A percentile compares a stretch with the other conserved stretches of the same genome.
These are phyloP conservation scores for Amblyjoppa fuscipennis DNA, from an alignment of 2,888 invertebrate genomes.

Conservation along the genomic window DNA sequence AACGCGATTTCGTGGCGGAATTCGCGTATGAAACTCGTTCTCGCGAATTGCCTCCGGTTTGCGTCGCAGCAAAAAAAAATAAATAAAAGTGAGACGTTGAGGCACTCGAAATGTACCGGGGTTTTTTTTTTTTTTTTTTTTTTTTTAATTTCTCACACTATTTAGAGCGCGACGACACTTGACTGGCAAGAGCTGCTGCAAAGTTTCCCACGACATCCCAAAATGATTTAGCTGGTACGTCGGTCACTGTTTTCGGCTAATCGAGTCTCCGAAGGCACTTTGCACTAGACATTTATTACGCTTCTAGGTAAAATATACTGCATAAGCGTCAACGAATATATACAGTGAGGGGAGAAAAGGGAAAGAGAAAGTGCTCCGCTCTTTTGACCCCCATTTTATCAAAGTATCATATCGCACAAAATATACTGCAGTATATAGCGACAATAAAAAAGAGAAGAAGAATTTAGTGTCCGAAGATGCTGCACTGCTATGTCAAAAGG, in stretches of 20 bases:
- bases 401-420: neutral
- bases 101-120: conserved; percentile 45
- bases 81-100: conserved; percentile 15
- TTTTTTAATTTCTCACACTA: conserved; percentile 57
- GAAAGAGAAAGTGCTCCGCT: conserved; percentile 7
- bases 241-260: conserved; percentile 62
- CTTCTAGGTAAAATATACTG: conserved; percentile 19
- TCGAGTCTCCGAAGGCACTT: conserved; percentile 56
- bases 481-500: neutral
- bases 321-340: conserved; percentile 8
- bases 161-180: conserved; percentile 36
- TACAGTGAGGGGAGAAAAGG: neutral
- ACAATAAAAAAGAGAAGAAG: neutral
- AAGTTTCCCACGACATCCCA: conserved; percentile 31
- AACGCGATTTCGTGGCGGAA: conserved; percentile 65
- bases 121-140: conserved; percentile 26
- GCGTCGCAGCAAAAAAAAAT: conserved; percentile 15
- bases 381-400: neutral
- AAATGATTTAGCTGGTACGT: conserved; percentile 58
- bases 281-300: conserved; percentile 59
- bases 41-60: conserved; percentile 37
- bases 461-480: neutral
- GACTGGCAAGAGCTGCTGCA: conserved; percentile 2
- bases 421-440: neutral
- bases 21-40: conserved; percentile 58